phyloP scores from a whole-genome alignment of 2,113 vertebrate species.

The Orientallactaga bullata region DNA sequence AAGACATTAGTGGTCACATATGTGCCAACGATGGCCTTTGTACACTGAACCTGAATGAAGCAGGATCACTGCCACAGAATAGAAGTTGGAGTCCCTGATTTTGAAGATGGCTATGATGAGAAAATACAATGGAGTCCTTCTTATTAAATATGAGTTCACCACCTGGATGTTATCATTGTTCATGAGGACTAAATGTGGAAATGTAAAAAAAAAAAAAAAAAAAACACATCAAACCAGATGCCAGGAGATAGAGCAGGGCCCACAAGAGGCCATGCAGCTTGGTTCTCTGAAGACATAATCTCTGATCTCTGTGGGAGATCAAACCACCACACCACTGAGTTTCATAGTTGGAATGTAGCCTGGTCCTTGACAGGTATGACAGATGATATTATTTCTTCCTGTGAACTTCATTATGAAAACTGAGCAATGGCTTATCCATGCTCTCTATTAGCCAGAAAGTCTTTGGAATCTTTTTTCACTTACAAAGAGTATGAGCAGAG shows the following conservation, averaged over 20 bases:
- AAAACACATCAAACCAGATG: conserved; percentile 91
- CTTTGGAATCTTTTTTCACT: conserved; percentile 81
- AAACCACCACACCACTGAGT: conserved; percentile 95
- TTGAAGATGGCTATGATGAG: conserved; percentile 94
- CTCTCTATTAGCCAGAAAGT: conserved; percentile 84
- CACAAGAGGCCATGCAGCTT: conserved; percentile 96
- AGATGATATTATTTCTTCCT: conserved; percentile 94
- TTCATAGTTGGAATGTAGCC: conserved; percentile 92
- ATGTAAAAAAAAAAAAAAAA: conserved; percentile 97
- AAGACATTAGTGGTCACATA: conserved; percentile 89
- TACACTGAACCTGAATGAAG: conserved; percentile 95
- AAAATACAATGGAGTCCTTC: conserved; percentile 89
- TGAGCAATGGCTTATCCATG: conserved; percentile 92
- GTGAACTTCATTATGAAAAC: conserved; percentile 97
- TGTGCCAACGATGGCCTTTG: conserved; percentile 95
- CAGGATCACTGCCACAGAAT: conserved; percentile 91
- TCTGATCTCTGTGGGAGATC: conserved; percentile 96
- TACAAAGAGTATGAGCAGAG: rapidly evolving
- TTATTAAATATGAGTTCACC: conserved; percentile 91
- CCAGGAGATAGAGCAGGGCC: conserved; percentile 92
- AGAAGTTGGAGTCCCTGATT: conserved; percentile 96
- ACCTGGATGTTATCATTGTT: conserved; percentile 92
- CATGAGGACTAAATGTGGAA: conserved; percentile 93
- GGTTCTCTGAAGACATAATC: conserved; percentile 94
- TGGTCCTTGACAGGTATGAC: conserved; percentile 95